Percentiles rank a stretch among this genome's conserved stretches.
These are phyloP conservation scores for Mionectes macconnelli DNA, from an alignment of 2,113 vertebrate species.

Conservation along the genomic window DNA sequence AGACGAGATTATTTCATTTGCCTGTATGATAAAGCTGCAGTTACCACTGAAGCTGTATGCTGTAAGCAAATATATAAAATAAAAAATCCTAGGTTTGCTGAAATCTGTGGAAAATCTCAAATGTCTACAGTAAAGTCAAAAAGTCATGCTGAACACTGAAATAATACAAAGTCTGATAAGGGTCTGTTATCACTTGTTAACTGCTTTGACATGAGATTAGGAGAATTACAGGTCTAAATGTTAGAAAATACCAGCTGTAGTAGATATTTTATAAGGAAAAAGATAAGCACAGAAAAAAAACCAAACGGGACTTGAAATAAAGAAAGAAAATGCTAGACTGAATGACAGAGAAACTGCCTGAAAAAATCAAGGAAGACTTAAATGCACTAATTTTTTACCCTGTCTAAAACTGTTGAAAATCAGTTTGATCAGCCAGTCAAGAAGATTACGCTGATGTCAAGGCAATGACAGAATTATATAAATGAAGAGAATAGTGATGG, in stretches of 20 bases:
- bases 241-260: not conserved
- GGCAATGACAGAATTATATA: constrained; percentile 48
- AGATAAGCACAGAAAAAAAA: not conserved
- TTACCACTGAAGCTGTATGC: not conserved
- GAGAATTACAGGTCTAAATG: not conserved
- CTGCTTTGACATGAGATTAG: not conserved
- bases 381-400: constrained; percentile 39
- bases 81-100: not conserved
- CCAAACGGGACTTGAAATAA: not conserved
- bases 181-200: not conserved
- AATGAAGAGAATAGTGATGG: not conserved
- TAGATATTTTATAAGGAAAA: not conserved
- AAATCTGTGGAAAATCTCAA: not conserved
- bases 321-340: not conserved
- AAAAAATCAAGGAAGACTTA: constrained; percentile 30
- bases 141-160: not conserved
- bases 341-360: constrained; percentile 13
- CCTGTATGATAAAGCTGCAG: not conserved
- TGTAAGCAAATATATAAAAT: not conserved
- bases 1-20: not conserved
- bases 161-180: not conserved
- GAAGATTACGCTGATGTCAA: constrained; percentile 35
- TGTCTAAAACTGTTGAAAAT: constrained; percentile 52
- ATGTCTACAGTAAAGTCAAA: not conserved
- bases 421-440: constrained; percentile 59